Evolutionary conservation across 2,888 invertebrate species (phyloP), one percentile per base, ranked within the genome.

Genomic region (Syrphus vitripennis): DNA sequence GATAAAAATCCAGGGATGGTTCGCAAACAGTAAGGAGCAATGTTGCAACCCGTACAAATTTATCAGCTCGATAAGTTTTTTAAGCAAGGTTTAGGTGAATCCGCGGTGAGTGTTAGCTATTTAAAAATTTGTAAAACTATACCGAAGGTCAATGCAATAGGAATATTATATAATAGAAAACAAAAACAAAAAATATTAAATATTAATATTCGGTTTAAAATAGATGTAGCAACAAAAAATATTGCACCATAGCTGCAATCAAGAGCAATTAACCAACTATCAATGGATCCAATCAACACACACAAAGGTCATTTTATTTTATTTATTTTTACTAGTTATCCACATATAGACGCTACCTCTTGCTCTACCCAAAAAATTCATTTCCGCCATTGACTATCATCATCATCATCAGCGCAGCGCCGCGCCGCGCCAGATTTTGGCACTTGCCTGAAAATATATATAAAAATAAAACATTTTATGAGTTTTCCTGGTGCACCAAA

Each of bases 251-350:
- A 29, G 14, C 45, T 65, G 50, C 48, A 77, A 61, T 53, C 50
- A 70, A 42, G 53, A 24, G 19, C 63, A 71, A 78, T 78, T 72
- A 34, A 63, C 40, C 19, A n/a, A 63, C 61, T 57, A 19, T 24
- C 42, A 42, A 71, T 63, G 31, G 29, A 53, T 63, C 42, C 63
- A 78, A 78, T 77, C 71, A 50, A 50, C 67, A 50, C 34, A 67
- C 48, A 50, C 21, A 34, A 50, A 45, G 37, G 48, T 34, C 21
- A 29, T 59, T 57, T 70, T 26, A 12, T 45, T 40, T 40, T 53
- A 50, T 61, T 19, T 21, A 24, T 70, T 72, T n/a, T 63, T n/a
- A 24, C 45, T 31, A 63, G 55, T 79, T 65, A 26, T 3, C 48
- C 42, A 55, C 53, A 71, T 45, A 45, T 34, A n/a, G 10, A 57